These are phyloP conservation scores for Frankliniella intonsa DNA, from an alignment of 2,888 invertebrate species.

Conservation along the genomic window DNA sequence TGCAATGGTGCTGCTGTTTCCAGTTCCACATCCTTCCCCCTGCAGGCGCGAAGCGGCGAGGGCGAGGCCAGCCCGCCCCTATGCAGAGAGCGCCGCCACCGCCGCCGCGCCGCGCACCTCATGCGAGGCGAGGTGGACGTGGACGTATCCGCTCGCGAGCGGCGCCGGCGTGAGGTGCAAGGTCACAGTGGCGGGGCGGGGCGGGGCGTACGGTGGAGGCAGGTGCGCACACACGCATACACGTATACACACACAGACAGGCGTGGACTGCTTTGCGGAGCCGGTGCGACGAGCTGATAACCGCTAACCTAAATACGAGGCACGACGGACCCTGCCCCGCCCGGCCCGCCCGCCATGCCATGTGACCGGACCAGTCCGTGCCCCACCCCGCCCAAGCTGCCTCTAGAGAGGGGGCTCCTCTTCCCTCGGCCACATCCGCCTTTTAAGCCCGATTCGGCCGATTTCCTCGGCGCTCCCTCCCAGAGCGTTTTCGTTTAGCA, in stretches of 20 bases:
- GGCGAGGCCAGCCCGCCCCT: neutral
- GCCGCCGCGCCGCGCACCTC: neutral
- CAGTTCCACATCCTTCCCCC: neutral
- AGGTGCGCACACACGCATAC: neutral
- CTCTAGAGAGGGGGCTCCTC: neutral
- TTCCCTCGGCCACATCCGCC: neutral
- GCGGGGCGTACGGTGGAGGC: neutral
- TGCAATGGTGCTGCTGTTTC: neutral
- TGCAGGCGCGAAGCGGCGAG: too few relatives aligned
- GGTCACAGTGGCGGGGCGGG: neutral
- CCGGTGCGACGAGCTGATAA: conserved; percentile 2
- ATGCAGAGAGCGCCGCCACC: neutral
- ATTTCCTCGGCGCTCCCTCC: neutral
- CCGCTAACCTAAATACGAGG: conserved; percentile 20
- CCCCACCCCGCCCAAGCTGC: neutral
- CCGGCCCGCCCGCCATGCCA: neutral
- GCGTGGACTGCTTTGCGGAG: neutral
- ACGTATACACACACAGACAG: neutral
- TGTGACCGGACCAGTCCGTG: neutral
- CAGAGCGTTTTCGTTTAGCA: too few relatives aligned
- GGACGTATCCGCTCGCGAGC: too few relatives aligned
- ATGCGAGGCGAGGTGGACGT: neutral
- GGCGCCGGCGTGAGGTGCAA: neutral
- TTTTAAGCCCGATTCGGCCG: neutral
- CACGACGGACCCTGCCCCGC: neutral